phyloP scores from a whole-genome alignment of 2,888 invertebrate genomes.

The Drosophila kambysellisi region DNA sequence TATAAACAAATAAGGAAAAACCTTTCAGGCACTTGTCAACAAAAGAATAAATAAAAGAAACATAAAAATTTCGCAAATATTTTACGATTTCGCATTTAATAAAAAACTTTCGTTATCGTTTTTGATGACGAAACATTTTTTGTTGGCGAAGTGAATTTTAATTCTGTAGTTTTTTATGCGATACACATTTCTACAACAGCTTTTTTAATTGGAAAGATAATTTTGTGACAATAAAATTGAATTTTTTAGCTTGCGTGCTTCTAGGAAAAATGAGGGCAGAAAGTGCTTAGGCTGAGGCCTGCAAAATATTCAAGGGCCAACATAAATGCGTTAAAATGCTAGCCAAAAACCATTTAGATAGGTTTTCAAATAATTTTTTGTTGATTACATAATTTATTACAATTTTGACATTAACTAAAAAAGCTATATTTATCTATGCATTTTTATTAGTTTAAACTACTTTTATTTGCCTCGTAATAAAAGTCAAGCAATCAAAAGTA shows the following conservation, averaged over 20 bases:
- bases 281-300: no score
- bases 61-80: background rate
- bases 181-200: background rate
- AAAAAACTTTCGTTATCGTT: background rate
- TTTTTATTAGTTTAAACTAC: background rate
- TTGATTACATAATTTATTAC: background rate
- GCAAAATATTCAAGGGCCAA: no score
- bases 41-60: no score
- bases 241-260: no score
- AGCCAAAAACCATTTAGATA: no score
- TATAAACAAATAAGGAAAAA: background rate
- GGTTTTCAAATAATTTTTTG: fast-evolving
- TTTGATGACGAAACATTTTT: background rate
- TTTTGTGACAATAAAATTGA: no score
- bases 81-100: background rate
- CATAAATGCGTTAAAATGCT: no score
- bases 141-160: background rate
- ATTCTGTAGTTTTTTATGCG: background rate
- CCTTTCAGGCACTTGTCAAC: background rate
- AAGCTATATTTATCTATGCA: background rate
- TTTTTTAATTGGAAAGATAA: background rate
- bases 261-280: no score
- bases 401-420: background rate
- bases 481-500: background rate
- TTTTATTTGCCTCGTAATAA: background rate